Evolutionary conservation across 2,888 invertebrate genomes (phyloP).

Genomic region (Pandemis corylana): DNA sequence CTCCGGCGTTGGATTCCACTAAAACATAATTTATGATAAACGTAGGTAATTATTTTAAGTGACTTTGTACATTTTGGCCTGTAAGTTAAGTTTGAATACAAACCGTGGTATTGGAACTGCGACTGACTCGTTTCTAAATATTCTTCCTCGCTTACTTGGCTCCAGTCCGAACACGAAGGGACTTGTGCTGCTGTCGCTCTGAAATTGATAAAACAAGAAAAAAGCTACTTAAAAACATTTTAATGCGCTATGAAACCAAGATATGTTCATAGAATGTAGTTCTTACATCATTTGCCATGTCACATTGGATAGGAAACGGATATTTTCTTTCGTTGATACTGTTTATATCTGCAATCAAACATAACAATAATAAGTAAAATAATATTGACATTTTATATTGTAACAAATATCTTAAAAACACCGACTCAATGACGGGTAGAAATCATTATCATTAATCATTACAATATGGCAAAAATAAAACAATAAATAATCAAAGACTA

Average conservation of each 20-base stretch:
- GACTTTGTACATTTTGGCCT: neutral
- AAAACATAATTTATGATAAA: conserved; percentile 12
- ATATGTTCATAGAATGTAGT: neutral
- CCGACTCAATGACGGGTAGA: neutral
- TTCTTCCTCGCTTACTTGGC: conserved; percentile 67
- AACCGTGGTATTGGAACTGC: conserved; percentile 57
- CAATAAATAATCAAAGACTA: too few species aligned
- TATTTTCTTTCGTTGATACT: conserved; percentile 56
- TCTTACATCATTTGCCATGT: conserved; percentile 59
- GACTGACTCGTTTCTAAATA: conserved; percentile 59
- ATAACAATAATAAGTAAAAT: neutral
- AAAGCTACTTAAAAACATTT: neutral
- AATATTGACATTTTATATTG: conserved; percentile 1
- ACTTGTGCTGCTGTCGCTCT: conserved; percentile 57
- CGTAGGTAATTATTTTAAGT: neutral
- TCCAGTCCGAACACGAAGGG: conserved; percentile 61
- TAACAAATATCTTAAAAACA: neutral
- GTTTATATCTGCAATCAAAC: conserved; percentile 52
- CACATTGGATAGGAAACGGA: conserved; percentile 54
- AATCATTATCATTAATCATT: neutral
- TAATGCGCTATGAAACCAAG: neutral
- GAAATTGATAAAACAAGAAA: conserved; percentile 33
- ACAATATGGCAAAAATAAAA: neutral
- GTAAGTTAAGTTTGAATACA: neutral
- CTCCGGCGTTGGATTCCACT: conserved; percentile 65